Evolutionary conservation across 2,888 invertebrate species (phyloP), one percentile per base, ranked within the genome.

Genomic region (Cryptus armator): DNA sequence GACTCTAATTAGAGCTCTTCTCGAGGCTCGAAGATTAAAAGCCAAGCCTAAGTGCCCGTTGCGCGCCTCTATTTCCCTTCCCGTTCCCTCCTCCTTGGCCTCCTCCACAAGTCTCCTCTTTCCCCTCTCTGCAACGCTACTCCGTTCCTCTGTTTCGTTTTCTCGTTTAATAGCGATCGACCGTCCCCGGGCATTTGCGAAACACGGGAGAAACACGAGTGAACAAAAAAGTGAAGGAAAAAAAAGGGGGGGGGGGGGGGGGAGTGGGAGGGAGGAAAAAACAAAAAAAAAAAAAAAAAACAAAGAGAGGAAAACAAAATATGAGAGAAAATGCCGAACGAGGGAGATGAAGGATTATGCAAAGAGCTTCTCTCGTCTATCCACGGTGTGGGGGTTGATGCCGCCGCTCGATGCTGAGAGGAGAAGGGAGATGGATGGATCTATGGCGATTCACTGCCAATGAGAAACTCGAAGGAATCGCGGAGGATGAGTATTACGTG

Each of bases 1-100:
- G 90, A 91, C 91, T 92, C 92, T 93, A 93, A 93, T 93, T 93
- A 93, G 92, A 92, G 91, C 89, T 91, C 91, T 91, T 91, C 91
- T 91, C 91, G 91, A 91, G 91, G 90, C 91, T 85, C 81, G 86
- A 87, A 87, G 90, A 90, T 90, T 90, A 89, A 90, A 90, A 90
- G 89, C 88, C 86, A 81, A 87, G 87, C 88, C 88, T 90, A 90
- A 90, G 89, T 90, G 89, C 92, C 89, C 88, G 88, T 89, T 81
- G 62, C 70, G 81, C 83, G 84, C 80, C 77, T 82, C 75, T 72
- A 62, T 56, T 81, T 77, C 37, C 67, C 81, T 75, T 68, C 37
- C 66, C 29, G 48, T 72, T 66, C 68, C 51, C 44, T 71, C 43
- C 48, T 53, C 62, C n/a, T 48, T 66, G 24, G 56, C 56, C 24